Evolutionary conservation across 2,113 vertebrate species (phyloP), one percentile per base, ranked within the genome.

Genomic region (Brachionichthys hirsutus): DNA sequence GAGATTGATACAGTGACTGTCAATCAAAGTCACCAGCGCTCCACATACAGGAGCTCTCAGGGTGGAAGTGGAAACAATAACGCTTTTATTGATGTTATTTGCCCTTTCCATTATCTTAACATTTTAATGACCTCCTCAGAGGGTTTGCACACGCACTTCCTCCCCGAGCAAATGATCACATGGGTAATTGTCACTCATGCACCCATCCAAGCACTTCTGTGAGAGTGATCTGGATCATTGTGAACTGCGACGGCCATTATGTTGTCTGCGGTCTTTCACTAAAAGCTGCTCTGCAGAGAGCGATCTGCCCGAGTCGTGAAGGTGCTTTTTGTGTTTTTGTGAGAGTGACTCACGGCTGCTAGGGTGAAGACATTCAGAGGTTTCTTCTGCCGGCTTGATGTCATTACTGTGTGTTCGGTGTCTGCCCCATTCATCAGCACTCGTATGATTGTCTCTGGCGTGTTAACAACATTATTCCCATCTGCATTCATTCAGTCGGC

Each of bases 401-500:
- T 30, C 24, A 30, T 30, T 30, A 30, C 24, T 30, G 4, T 30
- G 24, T 45, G 13, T 56, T 18, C 11, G 30, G n/a, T 49, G 40
- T 41, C 43, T 59, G 46, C 47, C 42, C 4, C n/a, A 35, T 49
- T 66, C 50, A 56, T 20, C 40, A 61, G 34, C 55, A 54, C 72
- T 69, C 22, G 70, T 67, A 64, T 55, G 51, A 43, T 19, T 24
- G 20, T 17, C 30, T 51, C 8, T 20, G 34, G 14, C 12, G 1
- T 17, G 3, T 73, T 72, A 15, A 16, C 12, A 13, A 35, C 19
- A 22, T 11, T 61, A 49, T n/a, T 54, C 50, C 11, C 44, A 65
- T 83, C 77, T 77, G 47, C 77, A 56, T 75, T 71, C 3, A 40
- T 73, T 61, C 22, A 62, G 36, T 62, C 43, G 46, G 74, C 69